phyloP scores from a whole-genome alignment of 2,113 vertebrate genomes.

The Boulengeromyrus knoepffleri region DNA sequence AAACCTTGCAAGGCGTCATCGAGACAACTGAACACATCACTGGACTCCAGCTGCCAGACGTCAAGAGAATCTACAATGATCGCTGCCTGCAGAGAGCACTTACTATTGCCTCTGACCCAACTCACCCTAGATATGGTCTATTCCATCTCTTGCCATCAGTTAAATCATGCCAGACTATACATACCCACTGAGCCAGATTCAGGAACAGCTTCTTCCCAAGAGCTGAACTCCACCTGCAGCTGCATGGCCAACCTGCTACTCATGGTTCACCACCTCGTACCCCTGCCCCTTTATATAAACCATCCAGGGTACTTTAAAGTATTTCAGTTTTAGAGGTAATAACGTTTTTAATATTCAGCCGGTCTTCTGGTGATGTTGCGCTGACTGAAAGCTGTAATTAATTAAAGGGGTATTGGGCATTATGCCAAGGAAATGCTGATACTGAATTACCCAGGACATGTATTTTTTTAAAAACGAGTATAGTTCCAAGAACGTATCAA shows the following conservation, averaged over 20 bases:
- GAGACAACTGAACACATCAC: neutral
- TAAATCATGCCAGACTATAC: neutral
- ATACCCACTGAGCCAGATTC: neutral
- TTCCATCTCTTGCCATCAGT: neutral
- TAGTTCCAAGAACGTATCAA: neutral
- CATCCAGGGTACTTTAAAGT: neutral
- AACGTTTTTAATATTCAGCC: neutral
- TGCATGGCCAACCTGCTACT: neutral
- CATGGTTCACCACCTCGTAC: neutral
- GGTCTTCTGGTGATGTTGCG: neutral
- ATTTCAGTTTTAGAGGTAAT: neutral
- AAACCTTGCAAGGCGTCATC: neutral
- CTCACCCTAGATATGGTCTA: neutral
- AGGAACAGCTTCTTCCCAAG: neutral
- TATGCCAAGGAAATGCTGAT: neutral
- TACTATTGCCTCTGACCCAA: neutral
- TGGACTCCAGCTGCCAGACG: neutral
- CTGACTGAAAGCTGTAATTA: neutral
- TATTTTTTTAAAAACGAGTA: neutral
- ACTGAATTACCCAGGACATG: neutral
- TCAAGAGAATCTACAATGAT: neutral
- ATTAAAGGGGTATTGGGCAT: neutral
- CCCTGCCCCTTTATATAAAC: neutral
- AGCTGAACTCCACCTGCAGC: neutral
- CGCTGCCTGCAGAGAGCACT: neutral